Evolutionary conservation across 2,888 invertebrate species (phyloP).

Genomic region (Fabriciana adippe): DNA sequence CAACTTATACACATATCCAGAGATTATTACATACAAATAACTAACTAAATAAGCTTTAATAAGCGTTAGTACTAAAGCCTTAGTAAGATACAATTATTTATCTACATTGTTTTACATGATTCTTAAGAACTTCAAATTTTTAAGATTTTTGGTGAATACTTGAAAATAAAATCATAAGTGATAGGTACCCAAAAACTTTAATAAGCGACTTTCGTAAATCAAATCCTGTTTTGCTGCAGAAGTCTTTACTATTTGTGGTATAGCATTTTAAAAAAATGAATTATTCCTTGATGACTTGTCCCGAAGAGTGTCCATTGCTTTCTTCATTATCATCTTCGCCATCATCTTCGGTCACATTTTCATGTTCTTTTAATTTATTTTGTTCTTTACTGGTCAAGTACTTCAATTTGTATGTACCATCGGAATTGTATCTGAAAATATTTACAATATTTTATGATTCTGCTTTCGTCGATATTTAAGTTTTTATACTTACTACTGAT

Average conservation of each 20-base stretch:
- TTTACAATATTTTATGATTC: neutral
- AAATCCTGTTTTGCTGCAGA: neutral
- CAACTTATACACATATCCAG: too few species aligned
- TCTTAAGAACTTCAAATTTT: too few species aligned
- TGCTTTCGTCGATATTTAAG: too few species aligned
- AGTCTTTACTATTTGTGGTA: neutral
- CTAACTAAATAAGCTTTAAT: too few species aligned
- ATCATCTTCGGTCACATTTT: slow-evolving; percentile 15
- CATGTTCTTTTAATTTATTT: slow-evolving; percentile 34
- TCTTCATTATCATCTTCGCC: slow-evolving; percentile 24
- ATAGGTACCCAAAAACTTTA: slow-evolving; percentile 24
- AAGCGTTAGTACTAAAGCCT: too few species aligned
- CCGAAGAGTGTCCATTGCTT: slow-evolving; percentile 5
- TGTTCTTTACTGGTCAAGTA: slow-evolving; percentile 72
- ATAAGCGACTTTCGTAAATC: slow-evolving; percentile 36
- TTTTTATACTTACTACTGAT: too few species aligned
- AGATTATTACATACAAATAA: too few species aligned
- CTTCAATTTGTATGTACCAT: slow-evolving; percentile 82
- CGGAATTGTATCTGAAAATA: slow-evolving; percentile 77
- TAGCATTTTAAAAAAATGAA: neutral
- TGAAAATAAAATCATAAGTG: neutral
- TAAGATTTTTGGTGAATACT: neutral
- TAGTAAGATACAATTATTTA: too few species aligned
- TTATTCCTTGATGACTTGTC: slow-evolving; percentile 17
- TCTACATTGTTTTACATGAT: too few species aligned